Evolutionary conservation across 2,888 invertebrate species (phyloP).

Genomic region (Brachyptera putata): DNA sequence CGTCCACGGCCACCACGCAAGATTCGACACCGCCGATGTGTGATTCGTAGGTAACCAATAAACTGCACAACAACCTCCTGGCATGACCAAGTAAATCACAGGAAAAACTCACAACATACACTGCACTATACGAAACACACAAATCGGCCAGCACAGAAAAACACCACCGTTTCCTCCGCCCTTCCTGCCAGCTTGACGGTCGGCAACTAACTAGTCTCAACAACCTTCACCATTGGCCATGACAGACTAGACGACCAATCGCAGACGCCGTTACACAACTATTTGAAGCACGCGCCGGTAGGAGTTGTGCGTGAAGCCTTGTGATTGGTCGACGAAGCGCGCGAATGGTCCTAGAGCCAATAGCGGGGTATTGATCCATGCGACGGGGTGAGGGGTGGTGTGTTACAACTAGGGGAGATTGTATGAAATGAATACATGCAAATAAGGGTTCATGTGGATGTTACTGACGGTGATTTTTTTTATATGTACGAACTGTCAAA

Average conservation of each 20-base stretch:
- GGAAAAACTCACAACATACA: too few relatives aligned
- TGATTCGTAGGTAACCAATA: constrained; percentile 28
- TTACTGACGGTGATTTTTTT: constrained; percentile 21
- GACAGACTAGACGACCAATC: constrained; percentile 3
- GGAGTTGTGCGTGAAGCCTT: too few relatives aligned
- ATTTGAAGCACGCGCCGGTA: constrained; percentile 23
- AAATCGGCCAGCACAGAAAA: not conserved
- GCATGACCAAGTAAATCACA: constrained; percentile 31
- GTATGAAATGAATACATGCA: constrained; percentile 22
- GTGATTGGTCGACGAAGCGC: not conserved
- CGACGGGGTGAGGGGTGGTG: constrained; percentile 18
- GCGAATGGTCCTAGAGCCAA: constrained; percentile 30
- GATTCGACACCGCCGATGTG: constrained; percentile 17
- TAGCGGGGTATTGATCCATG: constrained; percentile 31
- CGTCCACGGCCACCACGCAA: constrained; percentile 12
- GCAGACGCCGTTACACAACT: not conserved
- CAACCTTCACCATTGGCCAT: constrained; percentile 20
- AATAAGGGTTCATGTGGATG: constrained; percentile 17
- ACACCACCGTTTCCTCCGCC: constrained; percentile 12
- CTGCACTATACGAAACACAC: constrained; percentile 19
- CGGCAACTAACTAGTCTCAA: constrained; percentile 15
- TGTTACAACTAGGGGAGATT: constrained; percentile 24
- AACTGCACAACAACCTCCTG: constrained; percentile 30
- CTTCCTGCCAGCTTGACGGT: constrained; percentile 11
- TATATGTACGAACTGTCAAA: constrained; percentile 3